Evolutionary conservation across 2,113 vertebrate species (phyloP).

Genomic region (Anguilla rostrata): DNA sequence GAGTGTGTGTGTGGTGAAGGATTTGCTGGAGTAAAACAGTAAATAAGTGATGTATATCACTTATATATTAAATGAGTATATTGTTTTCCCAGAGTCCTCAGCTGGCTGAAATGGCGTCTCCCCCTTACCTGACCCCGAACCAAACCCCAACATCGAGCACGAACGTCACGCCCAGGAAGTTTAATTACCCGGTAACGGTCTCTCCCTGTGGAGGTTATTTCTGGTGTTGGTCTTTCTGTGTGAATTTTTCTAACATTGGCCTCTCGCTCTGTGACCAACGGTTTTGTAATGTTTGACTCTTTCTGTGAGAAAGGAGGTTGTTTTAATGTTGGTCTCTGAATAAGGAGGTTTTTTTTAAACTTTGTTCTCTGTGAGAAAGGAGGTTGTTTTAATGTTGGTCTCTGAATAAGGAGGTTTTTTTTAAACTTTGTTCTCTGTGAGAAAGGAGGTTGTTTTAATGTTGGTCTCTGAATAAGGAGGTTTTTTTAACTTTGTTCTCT

Average conservation of each 20-base stretch:
- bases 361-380: neutral
- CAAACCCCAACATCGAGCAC: constrained; percentile 55
- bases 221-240: no score
- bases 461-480: neutral
- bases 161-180: constrained; percentile 56
- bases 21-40: neutral
- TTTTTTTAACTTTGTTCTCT: neutral
- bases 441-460: neutral
- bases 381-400: neutral
- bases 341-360: no score
- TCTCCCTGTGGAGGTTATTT: neutral
- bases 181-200: constrained; percentile 70
- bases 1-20: neutral
- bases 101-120: constrained; percentile 46
- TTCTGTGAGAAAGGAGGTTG: neutral
- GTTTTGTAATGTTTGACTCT: neutral
- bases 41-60: no score
- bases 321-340: neutral
- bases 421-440: neutral
- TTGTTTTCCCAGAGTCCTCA: neutral
- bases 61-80: neutral
- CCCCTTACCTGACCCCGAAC: constrained; percentile 43
- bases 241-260: neutral
- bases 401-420: neutral
- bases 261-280: neutral